These are phyloP conservation scores for Epinotia ramella DNA, from an alignment of 2,888 invertebrate species.

Conservation along the genomic window DNA sequence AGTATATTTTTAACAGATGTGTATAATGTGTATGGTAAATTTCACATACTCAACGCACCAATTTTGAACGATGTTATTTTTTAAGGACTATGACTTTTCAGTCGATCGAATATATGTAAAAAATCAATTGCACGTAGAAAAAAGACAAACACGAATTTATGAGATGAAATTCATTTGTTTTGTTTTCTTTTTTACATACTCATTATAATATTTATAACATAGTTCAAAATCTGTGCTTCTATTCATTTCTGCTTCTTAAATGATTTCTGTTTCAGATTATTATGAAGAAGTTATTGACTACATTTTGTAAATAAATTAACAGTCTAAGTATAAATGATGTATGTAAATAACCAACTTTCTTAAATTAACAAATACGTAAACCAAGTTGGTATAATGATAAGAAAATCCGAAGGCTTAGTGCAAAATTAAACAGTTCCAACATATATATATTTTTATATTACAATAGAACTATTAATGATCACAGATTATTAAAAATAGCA, in stretches of 20 bases:
- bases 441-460: background rate
- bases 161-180: background rate
- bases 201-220: background rate
- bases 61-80: slow-evolving; percentile 1
- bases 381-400: background rate
- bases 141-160: background rate
- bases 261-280: slow-evolving; percentile 1
- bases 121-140: background rate
- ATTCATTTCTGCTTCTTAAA: background rate
- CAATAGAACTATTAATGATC: background rate
- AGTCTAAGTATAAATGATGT: background rate
- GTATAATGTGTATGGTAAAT: too few relatives aligned
- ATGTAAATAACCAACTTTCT: slow-evolving; percentile 19
- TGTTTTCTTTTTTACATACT: background rate
- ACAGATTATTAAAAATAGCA: too few relatives aligned
- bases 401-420: slow-evolving; percentile 10
- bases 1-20: background rate
- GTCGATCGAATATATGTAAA: background rate
- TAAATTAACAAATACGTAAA: background rate
- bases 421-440: slow-evolving; percentile 26
- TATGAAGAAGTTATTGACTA: background rate
- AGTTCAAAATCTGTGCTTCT: background rate
- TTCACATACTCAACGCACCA: background rate
- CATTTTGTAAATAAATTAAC: background rate
- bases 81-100: background rate